These are phyloP conservation scores for Seriola rivoliana DNA, from an alignment of 2,113 vertebrate genomes.

Conservation along the genomic window DNA sequence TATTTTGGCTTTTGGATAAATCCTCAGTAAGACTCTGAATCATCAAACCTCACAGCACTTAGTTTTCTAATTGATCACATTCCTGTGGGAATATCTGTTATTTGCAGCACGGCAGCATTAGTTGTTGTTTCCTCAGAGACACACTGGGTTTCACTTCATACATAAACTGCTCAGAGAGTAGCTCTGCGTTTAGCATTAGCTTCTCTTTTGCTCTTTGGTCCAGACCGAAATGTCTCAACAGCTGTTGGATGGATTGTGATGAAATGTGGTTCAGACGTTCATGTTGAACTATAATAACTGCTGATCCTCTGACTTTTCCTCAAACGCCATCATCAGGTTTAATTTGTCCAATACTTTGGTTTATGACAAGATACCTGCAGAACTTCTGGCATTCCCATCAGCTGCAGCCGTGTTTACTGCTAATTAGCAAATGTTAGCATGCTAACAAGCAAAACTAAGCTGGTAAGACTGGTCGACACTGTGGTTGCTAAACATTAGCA, in stretches of 20 bases:
- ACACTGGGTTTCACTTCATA: not conserved
- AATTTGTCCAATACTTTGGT: not conserved
- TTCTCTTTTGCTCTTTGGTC: too few species aligned
- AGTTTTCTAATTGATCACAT: not conserved
- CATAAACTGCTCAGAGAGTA: not conserved
- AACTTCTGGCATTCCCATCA: not conserved
- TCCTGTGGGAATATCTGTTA: not conserved
- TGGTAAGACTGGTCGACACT: too few species aligned
- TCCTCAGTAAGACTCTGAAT: slow-evolving; percentile 8
- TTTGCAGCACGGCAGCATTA: not conserved
- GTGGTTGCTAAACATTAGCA: too few species aligned
- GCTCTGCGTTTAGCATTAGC: not conserved
- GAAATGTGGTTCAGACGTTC: too few species aligned
- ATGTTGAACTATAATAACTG: too few species aligned
- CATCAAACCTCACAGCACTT: slow-evolving; percentile 1
- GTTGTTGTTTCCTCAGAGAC: not conserved
- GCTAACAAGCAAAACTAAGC: too few species aligned
- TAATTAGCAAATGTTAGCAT: too few species aligned
- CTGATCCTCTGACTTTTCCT: too few species aligned
- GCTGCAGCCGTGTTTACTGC: too few species aligned
- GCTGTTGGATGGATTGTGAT: too few species aligned
- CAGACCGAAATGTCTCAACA: too few species aligned
- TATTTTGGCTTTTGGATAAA: slow-evolving; percentile 6
- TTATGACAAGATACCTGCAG: not conserved
- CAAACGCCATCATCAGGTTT: not conserved